Evolutionary conservation across 2,113 vertebrate genomes (phyloP).

Genomic region (Corapipo altera): DNA sequence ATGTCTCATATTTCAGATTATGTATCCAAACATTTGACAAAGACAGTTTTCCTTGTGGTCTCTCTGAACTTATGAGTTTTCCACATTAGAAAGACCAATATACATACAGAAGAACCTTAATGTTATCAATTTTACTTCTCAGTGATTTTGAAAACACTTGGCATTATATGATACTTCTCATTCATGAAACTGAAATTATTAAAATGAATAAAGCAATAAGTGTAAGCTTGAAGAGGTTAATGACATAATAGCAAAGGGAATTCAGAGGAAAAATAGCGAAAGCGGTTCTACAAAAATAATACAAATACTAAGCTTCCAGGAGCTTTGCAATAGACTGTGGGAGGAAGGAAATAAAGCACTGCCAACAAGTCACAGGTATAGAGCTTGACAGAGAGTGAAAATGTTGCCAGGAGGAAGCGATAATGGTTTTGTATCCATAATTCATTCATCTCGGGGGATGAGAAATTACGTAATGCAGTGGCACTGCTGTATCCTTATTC

Average conservation of each 20-base stretch:
- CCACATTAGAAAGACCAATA: not conserved
- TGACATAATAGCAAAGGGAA: not conserved
- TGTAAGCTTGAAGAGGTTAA: not conserved
- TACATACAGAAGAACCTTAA: not conserved
- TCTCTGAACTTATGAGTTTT: not conserved
- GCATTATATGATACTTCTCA: not conserved
- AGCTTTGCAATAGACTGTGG: not conserved
- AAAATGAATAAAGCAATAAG: not conserved
- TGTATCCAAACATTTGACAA: not conserved
- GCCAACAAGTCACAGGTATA: slow-evolving; percentile 6
- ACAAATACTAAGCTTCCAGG: not conserved
- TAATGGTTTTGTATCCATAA: slow-evolving; percentile 40
- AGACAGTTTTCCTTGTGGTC: not conserved
- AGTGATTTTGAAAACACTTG: not conserved
- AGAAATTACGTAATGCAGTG: not conserved
- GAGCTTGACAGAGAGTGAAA: not conserved
- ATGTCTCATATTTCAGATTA: not conserved
- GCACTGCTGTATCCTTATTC: not conserved
- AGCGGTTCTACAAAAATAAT: not conserved
- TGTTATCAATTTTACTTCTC: not conserved
- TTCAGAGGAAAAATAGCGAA: not conserved
- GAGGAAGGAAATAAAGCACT: not conserved
- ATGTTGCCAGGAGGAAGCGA: not conserved
- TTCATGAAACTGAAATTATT: not conserved
- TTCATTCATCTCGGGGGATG: not conserved